Base-by-base conservation (phyloP, 2,113 vertebrate species). In the Gopherus evgoodei region DNA sequence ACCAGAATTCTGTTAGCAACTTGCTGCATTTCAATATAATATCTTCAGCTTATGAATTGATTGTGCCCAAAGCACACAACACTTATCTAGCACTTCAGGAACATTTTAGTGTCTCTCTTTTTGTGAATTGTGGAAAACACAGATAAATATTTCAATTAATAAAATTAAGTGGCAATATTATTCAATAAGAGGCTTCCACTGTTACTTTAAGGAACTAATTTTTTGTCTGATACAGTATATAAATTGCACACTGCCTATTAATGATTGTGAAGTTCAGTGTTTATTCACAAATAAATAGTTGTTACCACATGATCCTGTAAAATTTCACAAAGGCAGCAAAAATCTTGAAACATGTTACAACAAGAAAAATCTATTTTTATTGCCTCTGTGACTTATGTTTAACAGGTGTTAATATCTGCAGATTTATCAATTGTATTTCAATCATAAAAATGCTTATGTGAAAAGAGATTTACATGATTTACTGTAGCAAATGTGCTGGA, bases 51-150 rank as follows among this genome's bases (percentile, higher is more conserved):
- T 86, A 69, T 5, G n/a, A 38, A 38, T 21, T 38, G 35, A 69
- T 17, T 69, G 16, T 69, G 35, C 8, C 35, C 17, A 9, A 81
- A 57, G 21, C 62, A 56, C 54, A 25, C 22, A 79, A 10, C 84
- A 88, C 11, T 42, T 90, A 17, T 54, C 84, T 90, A 93, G 42
- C 11, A 57, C 80, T 90, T 91, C 11, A 42, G 49, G 49, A 91
- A 27, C 4, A 50, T 78, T 78, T 59, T 22, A 87, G 80, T 62
- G 80, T 91, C 2, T 21, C 10, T 80, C 17, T 53, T 8, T 53
- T 87, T 65, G 42, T 87, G 72, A 82, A 84, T 69, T 1, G n/a
- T 29, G 25, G 38, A 88, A 92, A 19, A 6, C 22, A 50, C 12
- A 83, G 27, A 53, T 49, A 44, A 35, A 65, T 54, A 49, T 25